Base-by-base conservation (phyloP, 2,888 invertebrate genomes). In the Hedya salicella region DNA sequence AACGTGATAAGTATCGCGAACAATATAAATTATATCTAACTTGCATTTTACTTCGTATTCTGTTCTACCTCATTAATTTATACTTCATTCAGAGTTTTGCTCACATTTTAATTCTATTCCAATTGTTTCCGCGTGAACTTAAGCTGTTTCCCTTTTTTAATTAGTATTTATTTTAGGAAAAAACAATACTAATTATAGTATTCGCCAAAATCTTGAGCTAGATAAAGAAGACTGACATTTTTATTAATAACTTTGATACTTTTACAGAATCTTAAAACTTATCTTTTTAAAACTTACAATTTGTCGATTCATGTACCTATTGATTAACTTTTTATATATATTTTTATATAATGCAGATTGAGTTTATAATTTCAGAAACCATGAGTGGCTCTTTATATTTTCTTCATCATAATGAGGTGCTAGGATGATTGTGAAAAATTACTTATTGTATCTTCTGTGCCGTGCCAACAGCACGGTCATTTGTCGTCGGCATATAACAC, bases 281-380 rank as follows among this genome's bases (percentile, higher is more conserved):
- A 39, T 40, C 40, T 68, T 61, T 42, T 48, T 30, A 53, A 48
- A 25, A 40, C 25, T 54, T 54, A 16, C 17, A 39, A 54, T 25
- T 52, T 46, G 5, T 48, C 25, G 36, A 36, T 44, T 42, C 17
- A 36, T 16, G 36, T 32, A 59, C 14, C 59, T 39, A 32, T 44
- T 65, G 44, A 46, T 9, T 48, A 54, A 30, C 25, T 6, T 52
- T 57, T 60, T 9, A 54, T 36, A 78, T 83, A 80, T 82, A 81
- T 83, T 85, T 81, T 75, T 72, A 67, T 76, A 81, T 78, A 83
- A 84, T 86, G 85, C 85, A 83, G 84, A 83, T 74, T 73, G 66
- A 73, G 69, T 73, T 74, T 40, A n/a, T 54, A 42, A 50, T 36
- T 16, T 14, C 30, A 16, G 30, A 25, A 42, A 16, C 30, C 19